Conservation (phyloP, 2,888 invertebrate genomes). For the Urechis unicinctus region DNA sequence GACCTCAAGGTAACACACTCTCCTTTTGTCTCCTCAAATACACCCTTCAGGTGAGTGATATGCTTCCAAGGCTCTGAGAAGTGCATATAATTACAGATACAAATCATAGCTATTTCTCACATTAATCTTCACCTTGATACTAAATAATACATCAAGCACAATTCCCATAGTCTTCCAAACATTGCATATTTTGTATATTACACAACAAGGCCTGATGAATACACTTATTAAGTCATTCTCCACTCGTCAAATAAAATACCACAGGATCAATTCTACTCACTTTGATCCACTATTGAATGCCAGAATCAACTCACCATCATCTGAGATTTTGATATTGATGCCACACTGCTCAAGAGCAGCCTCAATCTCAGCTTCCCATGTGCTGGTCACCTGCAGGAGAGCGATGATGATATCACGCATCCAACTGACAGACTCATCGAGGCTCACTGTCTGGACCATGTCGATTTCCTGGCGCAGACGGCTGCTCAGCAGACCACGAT, state of each 20-base stretch:
- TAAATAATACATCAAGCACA: too few species aligned
- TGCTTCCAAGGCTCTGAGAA: conserved; percentile 36
- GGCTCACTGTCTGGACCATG: conserved; percentile 29
- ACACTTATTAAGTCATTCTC: too few species aligned
- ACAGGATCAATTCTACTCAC: too few species aligned
- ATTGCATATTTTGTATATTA: too few species aligned
- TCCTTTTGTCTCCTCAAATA: conserved; percentile 32
- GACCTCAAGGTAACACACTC: conserved; percentile 33
- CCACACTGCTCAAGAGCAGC: conserved; percentile 41
- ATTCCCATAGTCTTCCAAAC: too few species aligned
- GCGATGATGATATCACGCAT: conserved; percentile 31
- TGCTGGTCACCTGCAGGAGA: conserved; percentile 26
- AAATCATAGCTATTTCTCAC: not conserved
- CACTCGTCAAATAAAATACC: too few species aligned
- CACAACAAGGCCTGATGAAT: too few species aligned
- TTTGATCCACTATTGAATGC: not conserved
- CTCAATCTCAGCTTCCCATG: conserved; percentile 41
- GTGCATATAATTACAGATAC: too few species aligned
- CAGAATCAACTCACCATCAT: conserved; percentile 32
- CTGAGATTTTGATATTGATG: conserved; percentile 40
- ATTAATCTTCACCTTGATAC: not conserved
- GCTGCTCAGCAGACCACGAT: conserved; percentile 31
- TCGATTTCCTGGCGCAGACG: conserved; percentile 39
- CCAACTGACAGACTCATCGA: conserved; percentile 35
- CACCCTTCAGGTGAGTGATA: conserved; percentile 31